Percentiles rank a stretch among this genome's conserved stretches.
These are phyloP conservation scores for Aldabrachelys gigantea DNA, from an alignment of 2,113 vertebrate species.

Conservation along the genomic window DNA sequence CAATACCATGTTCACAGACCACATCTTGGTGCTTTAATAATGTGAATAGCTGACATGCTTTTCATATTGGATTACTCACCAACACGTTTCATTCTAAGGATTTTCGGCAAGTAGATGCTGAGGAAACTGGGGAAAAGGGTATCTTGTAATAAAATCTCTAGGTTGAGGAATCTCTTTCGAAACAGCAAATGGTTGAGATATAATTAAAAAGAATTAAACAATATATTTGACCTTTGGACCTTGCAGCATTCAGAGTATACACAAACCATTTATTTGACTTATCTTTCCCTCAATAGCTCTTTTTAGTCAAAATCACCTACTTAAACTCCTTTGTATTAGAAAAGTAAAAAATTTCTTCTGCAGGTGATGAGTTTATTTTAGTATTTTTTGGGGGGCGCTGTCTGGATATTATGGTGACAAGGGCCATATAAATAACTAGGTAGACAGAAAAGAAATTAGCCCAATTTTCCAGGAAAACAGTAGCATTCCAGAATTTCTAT, in stretches of 20 bases:
- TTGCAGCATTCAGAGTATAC: neutral
- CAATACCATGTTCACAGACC: neutral
- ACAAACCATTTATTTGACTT: neutral
- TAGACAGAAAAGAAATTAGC: neutral
- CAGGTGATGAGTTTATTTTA: neutral
- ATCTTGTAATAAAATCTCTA: rapidly evolving
- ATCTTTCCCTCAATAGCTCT: neutral
- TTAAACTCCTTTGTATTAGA: neutral
- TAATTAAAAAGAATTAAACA: too few species aligned
- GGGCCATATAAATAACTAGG: neutral
- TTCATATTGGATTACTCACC: neutral
- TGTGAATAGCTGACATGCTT: neutral
- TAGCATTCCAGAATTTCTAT: neutral
- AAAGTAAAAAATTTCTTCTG: neutral
- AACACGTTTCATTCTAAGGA: neutral
- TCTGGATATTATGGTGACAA: neutral
- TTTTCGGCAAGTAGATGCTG: neutral
- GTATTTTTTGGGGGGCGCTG: neutral
- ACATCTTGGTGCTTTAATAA: slow-evolving; percentile 7
- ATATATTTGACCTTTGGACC: neutral
- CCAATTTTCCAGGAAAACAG: neutral
- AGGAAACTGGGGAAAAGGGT: neutral
- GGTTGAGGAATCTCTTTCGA: neutral
- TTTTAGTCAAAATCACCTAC: neutral
- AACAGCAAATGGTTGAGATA: neutral